Evolutionary conservation across 2,113 vertebrate genomes (phyloP), one percentile per base, ranked within the genome.

Genomic region (Chaetodon trifascialis): DNA sequence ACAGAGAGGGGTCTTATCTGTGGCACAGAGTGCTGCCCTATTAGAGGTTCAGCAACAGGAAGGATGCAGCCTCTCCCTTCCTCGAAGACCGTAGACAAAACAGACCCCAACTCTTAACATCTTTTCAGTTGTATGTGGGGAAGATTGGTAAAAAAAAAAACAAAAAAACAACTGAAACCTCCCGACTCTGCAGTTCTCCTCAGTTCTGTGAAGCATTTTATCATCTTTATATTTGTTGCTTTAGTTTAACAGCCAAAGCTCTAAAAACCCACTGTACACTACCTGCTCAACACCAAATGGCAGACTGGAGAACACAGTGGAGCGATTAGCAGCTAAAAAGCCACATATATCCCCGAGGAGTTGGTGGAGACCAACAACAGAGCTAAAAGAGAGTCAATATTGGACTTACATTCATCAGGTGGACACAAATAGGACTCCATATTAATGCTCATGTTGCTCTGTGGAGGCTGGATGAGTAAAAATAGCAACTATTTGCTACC

Each of bases 21-120:
- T 80, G 64, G 71, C 64, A 38, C 77, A 46, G 76, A 84, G 70
- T 8, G 64, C 52, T 76, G 81, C 83, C 47, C 72, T 84, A 82
- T 89, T 88, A 89, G 73, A 65, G 60, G 63, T 70, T 77, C 40
- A 70, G 79, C 62, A 71, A 69, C 87, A 92, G 93, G 92, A 94
- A 93, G 93, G 92, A 94, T 76, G 71, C 77, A 64, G 84, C 92
- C 92, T 81, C 93, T 90, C 93, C 92, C 92, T 92, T 93, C 92
- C 90, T 76, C 66, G 9, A 38, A 76, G 76, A 72, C 69, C 55
- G 58, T 9, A 86, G 88, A 86, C 91, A 90, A 76, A 93, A 90
- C 79, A 88, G 60, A 77, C 69, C 71, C 68, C 46, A 64, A 75
- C 46, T 65, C 25, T 55, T 49, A 59, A 72, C 0, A 2, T 15